These are phyloP conservation scores for Sphenopsis melanotis DNA, from an alignment of 2,797 vertebrate species.

Conservation along the genomic window DNA sequence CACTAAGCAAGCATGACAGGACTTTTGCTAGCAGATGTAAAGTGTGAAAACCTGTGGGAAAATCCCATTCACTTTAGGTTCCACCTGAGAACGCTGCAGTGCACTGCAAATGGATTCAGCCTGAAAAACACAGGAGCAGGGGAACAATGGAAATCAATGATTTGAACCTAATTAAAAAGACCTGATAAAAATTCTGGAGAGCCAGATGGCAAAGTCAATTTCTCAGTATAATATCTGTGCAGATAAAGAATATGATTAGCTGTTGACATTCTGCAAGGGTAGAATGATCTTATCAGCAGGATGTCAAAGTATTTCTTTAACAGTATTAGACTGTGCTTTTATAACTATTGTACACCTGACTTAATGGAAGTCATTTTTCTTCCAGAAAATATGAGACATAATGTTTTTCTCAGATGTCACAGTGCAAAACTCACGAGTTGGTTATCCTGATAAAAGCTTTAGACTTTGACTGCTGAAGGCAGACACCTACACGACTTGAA, in stretches of 20 bases:
- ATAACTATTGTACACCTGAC: neutral
- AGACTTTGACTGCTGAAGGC: neutral
- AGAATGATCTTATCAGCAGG: slow-evolving; percentile 55
- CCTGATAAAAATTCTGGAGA: slow-evolving; percentile 70
- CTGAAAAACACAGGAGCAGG: slow-evolving; percentile 54
- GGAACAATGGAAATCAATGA: slow-evolving; percentile 68
- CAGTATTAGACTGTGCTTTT: slow-evolving; percentile 5
- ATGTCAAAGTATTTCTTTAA: slow-evolving; percentile 43
- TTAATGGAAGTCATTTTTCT: slow-evolving; percentile 1
- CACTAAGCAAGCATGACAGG: slow-evolving; percentile 78
- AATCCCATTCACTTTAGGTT: slow-evolving; percentile 65
- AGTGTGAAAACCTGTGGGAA: slow-evolving; percentile 82
- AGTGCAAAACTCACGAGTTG: neutral
- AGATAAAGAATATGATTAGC: slow-evolving; percentile 60
- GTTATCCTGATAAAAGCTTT: neutral
- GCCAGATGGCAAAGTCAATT: slow-evolving; percentile 74
- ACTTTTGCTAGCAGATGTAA: slow-evolving; percentile 86
- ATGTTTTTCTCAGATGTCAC: neutral
- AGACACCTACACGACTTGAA: neutral
- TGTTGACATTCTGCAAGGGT: slow-evolving; percentile 69
- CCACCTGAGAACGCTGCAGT: slow-evolving; percentile 56
- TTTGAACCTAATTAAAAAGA: slow-evolving; percentile 77
- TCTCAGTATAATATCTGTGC: slow-evolving; percentile 49
- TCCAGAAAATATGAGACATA: neutral
- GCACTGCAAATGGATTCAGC: slow-evolving; percentile 52